These are phyloP conservation scores for Rhingia rostrata DNA, from an alignment of 2,888 invertebrate genomes.

Conservation along the genomic window DNA sequence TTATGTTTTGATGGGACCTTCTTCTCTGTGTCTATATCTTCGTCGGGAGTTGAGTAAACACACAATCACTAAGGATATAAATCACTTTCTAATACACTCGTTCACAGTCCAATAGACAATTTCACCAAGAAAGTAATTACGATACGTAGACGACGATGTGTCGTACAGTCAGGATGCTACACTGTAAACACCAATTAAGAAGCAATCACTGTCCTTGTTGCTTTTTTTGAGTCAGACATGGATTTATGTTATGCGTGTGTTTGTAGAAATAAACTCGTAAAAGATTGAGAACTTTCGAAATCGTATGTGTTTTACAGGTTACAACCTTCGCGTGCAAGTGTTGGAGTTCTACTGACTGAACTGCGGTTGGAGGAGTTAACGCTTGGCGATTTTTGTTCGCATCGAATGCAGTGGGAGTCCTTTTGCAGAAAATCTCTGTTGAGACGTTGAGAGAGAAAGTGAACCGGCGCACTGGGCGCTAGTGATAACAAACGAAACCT, in stretches of 20 bases:
- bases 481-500: slow-evolving; percentile 26
- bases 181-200: slow-evolving; percentile 58
- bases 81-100: slow-evolving; percentile 26
- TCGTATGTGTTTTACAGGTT: slow-evolving; percentile 4
- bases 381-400: background rate
- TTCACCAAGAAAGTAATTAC: slow-evolving; percentile 32
- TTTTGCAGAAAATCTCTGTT: slow-evolving; percentile 57
- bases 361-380: too few relatives aligned
- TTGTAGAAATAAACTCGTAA: slow-evolving; percentile 47
- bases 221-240: slow-evolving; percentile 26
- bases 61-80: slow-evolving; percentile 14
- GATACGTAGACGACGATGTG: background rate
- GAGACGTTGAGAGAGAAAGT: slow-evolving; percentile 31
- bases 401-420: slow-evolving; percentile 29
- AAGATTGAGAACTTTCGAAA: slow-evolving; percentile 9
- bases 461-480: slow-evolving; percentile 30
- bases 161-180: slow-evolving; percentile 26
- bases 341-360: slow-evolving; percentile 54
- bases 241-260: slow-evolving; percentile 8
- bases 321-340: slow-evolving; percentile 64
- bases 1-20: background rate
- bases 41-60: background rate
- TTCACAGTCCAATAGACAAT: slow-evolving; percentile 5
- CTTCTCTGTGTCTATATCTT: background rate
- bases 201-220: slow-evolving; percentile 35